A percentile compares a stretch with the other conserved stretches of the same genome.
These are phyloP conservation scores for Speoplatyrhinus poulsoni DNA, from an alignment of 2,113 vertebrate species.

Conservation along the genomic window DNA sequence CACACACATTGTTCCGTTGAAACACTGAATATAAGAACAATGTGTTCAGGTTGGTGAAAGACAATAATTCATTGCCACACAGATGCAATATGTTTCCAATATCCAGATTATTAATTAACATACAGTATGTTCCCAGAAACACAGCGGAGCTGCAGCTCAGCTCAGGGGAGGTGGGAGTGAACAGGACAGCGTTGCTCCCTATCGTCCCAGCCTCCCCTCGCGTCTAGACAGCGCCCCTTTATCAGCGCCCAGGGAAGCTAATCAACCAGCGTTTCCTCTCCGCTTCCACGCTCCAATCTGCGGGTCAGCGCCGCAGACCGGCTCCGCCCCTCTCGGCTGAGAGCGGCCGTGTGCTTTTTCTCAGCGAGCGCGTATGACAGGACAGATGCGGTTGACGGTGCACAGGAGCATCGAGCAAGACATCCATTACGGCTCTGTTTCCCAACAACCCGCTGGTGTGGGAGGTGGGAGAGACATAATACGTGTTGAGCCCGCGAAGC, in stretches of 20 bases:
- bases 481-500: too few species aligned
- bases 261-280: constrained; percentile 2
- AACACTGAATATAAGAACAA: not conserved
- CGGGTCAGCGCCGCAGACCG: too few species aligned
- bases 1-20: not conserved
- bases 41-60: too few species aligned
- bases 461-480: too few species aligned
- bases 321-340: too few species aligned
- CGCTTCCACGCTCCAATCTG: not conserved
- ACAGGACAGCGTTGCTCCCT: not conserved
- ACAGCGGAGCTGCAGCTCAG: too few species aligned
- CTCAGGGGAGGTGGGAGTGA: not conserved
- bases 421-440: not conserved
- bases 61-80: too few species aligned
- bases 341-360: not conserved
- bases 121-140: too few species aligned
- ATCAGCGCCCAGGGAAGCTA: constrained; percentile 17
- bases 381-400: not conserved
- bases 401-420: not conserved
- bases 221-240: constrained; percentile 29
- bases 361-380: not conserved
- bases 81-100: too few species aligned
- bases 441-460: not conserved
- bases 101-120: too few species aligned
- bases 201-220: not conserved